Conservation (phyloP, 2,888 invertebrate genomes). For the Conistra vaccinii region DNA sequence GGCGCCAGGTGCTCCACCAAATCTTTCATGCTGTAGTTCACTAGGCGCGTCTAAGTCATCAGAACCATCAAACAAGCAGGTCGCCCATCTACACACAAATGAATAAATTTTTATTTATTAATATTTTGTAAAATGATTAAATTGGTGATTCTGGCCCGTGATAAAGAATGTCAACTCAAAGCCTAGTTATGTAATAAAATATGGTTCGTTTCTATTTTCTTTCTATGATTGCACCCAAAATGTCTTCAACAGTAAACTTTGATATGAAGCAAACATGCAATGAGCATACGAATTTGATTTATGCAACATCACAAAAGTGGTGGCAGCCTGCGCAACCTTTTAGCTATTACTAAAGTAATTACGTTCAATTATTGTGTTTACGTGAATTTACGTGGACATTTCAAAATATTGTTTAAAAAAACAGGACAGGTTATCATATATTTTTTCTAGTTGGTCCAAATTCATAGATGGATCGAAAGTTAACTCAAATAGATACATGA, state of each 20-base stretch:
- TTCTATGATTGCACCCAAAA: slow-evolving; percentile 8
- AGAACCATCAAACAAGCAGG: slow-evolving; percentile 92
- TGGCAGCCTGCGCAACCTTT: not conserved
- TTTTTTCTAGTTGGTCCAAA: not conserved
- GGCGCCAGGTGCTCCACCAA: slow-evolving; percentile 92
- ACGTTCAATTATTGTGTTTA: slow-evolving; percentile 18
- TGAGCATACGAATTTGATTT: slow-evolving; percentile 16
- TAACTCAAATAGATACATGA: not conserved
- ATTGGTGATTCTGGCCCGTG: not conserved
- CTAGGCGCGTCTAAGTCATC: slow-evolving; percentile 82
- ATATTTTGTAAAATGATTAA: not conserved
- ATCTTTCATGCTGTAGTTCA: slow-evolving; percentile 91
- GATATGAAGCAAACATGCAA: slow-evolving; percentile 1
- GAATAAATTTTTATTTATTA: not conserved
- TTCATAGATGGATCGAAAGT: not conserved
- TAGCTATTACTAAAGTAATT: slow-evolving; percentile 20
- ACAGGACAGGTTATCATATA: not conserved
- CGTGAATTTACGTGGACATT: slow-evolving; percentile 5
- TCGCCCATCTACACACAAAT: slow-evolving; percentile 88
- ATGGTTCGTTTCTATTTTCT: not conserved
- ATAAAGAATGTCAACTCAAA: not conserved
- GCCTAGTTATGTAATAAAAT: not conserved
- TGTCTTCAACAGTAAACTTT: not conserved
- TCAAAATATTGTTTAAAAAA: not conserved
- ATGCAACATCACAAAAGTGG: slow-evolving; percentile 10